Base-by-base conservation (phyloP, 1,140 invertebrate species). In the Geopemphigus sp. region DNA sequence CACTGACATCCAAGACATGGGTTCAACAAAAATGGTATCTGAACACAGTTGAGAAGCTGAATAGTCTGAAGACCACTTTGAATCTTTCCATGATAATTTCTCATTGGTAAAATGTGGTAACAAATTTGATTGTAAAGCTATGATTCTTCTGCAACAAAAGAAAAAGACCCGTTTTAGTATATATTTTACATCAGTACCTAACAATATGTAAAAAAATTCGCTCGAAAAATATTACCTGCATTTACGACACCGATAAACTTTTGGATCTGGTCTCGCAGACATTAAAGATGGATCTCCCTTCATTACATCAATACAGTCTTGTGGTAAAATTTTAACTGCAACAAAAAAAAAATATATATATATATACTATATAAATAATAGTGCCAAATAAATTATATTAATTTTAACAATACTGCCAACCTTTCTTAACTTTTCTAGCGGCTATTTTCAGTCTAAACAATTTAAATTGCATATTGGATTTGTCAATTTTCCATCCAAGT, bases 1-100 rank as follows among this genome's bases (percentile, higher is more conserved):
- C 59, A 93, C 90, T 82, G 90, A 88, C 93, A 95, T 95, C 93
- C 93, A 95, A 24, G 89, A 86, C 83, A 95, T 86, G 0, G 93
- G 93, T 85, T 95, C 93, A 80, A 94, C 86, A 85, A 95, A 95
- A 84, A 91, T 90, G 80, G 90, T 93, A 83, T 91, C 89, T 0
- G 86, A 88, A 83, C 93, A 95, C 70, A 64, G 68, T 15, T 80
- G 61, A 5, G 53, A 29, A 47, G 61, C 14, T 12, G 57, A 63
- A 81, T 76, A 74, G 22, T 24, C 76, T 26, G 26, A 82, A 82
- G 81, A 61, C 78, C 80, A 80, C 63, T 81, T 76, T 61, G 86
- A 82, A 80, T 86, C 85, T 47, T 85, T 85, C 87, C 86, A 88
- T 57, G 86, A 85, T 80, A 86, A 87, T 81, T 83, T 87, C 83